Evolutionary conservation across 2,113 vertebrate species (phyloP).

Genomic region (Ascaphus truei): DNA sequence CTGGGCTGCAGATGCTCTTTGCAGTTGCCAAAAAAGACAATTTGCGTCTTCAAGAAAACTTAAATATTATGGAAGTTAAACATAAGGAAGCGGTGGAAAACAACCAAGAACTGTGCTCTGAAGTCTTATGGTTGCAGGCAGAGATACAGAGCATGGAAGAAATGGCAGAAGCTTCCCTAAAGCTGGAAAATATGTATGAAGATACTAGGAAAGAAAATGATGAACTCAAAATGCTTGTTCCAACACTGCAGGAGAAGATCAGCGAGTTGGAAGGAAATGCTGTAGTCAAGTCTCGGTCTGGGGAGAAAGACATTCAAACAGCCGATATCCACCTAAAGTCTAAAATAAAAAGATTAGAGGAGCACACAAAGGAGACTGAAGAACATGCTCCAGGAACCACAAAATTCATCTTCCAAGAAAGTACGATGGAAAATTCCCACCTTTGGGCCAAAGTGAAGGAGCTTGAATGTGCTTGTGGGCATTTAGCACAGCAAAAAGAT

Average conservation of each 20-base stretch:
- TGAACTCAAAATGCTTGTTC: conserved; percentile 4
- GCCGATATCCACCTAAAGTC: conserved; percentile 51
- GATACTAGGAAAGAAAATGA: conserved; percentile 25
- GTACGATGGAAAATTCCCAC: conserved; percentile 46
- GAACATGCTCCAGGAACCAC: conserved; percentile 26
- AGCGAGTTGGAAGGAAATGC: conserved; percentile 55
- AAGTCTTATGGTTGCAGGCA: conserved; percentile 47
- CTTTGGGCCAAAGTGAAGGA: conserved; percentile 45
- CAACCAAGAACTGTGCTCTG: conserved; percentile 36
- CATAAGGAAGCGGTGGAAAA: conserved; percentile 27
- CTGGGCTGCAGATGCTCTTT: conserved; percentile 1
- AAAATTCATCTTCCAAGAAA: conserved; percentile 9
- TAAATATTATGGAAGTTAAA: conserved; percentile 25
- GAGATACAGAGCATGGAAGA: conserved; percentile 55
- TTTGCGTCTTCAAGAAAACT: conserved; percentile 38
- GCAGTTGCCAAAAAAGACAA: conserved; percentile 37
- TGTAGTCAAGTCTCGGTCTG: conserved; percentile 43
- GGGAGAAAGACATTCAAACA: conserved; percentile 53
- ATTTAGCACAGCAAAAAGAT: rapidly evolving
- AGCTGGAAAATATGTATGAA: conserved; percentile 40
- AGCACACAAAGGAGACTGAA: conserved; percentile 50
- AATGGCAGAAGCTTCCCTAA: conserved; percentile 35
- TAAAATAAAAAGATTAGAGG: conserved; percentile 45
- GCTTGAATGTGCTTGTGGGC: conserved; percentile 41
- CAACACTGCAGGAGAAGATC: conserved; percentile 43